phyloP scores from a whole-genome alignment of 2,797 vertebrate species.

The Epinephelus coioides region DNA sequence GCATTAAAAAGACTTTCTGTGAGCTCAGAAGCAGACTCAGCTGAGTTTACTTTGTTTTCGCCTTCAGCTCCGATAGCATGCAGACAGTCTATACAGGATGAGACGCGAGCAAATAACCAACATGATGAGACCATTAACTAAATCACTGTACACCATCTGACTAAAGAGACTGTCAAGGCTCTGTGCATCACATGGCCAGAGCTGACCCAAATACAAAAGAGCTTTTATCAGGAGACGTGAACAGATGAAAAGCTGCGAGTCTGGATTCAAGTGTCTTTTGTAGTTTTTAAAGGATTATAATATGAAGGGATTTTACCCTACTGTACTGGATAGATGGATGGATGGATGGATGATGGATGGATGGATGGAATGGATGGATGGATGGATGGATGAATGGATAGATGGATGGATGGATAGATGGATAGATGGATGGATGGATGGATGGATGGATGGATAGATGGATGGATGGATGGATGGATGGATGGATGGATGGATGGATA shows the following conservation, averaged over 20 bases:
- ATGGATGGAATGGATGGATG: accelerated
- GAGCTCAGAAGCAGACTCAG: slow-evolving; percentile 15
- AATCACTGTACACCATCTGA: slow-evolving; percentile 35
- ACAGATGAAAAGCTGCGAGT: slow-evolving; percentile 45
- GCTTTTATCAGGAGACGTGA: slow-evolving; percentile 65
- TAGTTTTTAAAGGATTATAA: slow-evolving; percentile 60
- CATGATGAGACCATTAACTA: slow-evolving; percentile 37
- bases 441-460: too few species aligned
- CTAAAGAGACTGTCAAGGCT: slow-evolving; percentile 51
- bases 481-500: accelerated
- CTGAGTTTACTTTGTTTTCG: slow-evolving; percentile 5
- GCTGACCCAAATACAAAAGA: slow-evolving; percentile 75
- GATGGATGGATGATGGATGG: neutral
- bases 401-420: too few species aligned
- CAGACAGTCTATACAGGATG: neutral
- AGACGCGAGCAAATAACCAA: slow-evolving; percentile 19
- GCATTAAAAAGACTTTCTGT: neutral
- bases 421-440: neutral
- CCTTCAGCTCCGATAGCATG: neutral
- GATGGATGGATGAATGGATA: too few species aligned
- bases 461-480: too few species aligned
- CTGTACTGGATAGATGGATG: neutral
- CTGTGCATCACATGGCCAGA: slow-evolving; percentile 42
- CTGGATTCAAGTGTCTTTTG: slow-evolving; percentile 58
- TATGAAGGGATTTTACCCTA: neutral